phyloP scores from a whole-genome alignment of 30 jellyfish, hydroid and myxozoan genomes.

The Rhopilema esculentum region DNA sequence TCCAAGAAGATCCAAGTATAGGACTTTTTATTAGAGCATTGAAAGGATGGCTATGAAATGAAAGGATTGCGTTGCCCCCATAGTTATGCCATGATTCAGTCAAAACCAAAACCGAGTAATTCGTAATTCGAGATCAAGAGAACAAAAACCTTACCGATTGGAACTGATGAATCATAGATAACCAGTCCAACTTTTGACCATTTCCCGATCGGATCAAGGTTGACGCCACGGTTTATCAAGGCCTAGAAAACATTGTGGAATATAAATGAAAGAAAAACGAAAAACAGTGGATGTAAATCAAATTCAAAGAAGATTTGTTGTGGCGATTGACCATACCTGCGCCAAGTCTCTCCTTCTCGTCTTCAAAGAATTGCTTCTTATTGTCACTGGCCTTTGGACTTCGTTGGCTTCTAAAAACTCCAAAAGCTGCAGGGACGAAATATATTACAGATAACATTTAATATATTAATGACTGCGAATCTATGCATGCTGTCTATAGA shows the following conservation, averaged over 20 bases:
- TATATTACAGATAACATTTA: not conserved
- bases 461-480: too few species aligned
- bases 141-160: constrained; percentile 70
- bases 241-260: constrained; percentile 58
- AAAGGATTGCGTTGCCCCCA: not conserved
- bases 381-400: constrained; percentile 93
- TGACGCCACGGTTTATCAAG: constrained; percentile 98
- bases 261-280: not conserved
- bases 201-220: constrained; percentile 98
- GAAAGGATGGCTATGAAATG: not conserved
- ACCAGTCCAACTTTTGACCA: constrained; percentile 99
- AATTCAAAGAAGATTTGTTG: not conserved
- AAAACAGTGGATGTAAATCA: too few species aligned
- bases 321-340: constrained; percentile 58
- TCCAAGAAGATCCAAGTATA: too few species aligned
- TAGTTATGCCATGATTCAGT: too few species aligned
- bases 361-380: constrained; percentile 92
- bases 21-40: not conserved
- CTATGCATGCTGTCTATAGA: too few species aligned
- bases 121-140: not conserved
- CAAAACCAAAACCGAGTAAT: not conserved
- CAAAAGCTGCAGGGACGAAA: constrained; percentile 55
- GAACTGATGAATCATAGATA: constrained; percentile 98
- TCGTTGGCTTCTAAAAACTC: constrained; percentile 99
- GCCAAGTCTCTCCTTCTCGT: constrained; percentile 98